Evolutionary conservation across 2,888 invertebrate genomes (phyloP), one percentile per base, ranked within the genome.

Genomic region (Scrobipalpa costella): DNA sequence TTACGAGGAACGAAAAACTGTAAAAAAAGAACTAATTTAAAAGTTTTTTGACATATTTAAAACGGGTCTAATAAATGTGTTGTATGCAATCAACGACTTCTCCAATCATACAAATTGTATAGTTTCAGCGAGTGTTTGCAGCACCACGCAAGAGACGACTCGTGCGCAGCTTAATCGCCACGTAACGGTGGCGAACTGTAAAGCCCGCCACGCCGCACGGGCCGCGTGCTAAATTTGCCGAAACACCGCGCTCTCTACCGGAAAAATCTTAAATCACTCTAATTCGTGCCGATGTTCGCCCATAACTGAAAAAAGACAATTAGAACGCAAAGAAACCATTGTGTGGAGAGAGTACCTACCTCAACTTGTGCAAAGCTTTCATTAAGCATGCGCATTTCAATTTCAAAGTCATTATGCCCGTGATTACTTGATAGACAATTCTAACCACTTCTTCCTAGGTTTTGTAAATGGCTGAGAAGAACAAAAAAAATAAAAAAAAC

Each of bases 171-270:
- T 81, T 90, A 89, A 90, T 90, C 86, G 86, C 75, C 83, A 83
- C 85, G 87, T 91, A 90, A 90, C 91, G 90, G 90, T 88, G 84
- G 90, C 84, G 75, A 89, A 90, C 90, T 88, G 90, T 90, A 90
- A 88, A 89, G 85, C 84, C 73, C 84, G 87, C 87, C 83, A 88
- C 88, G 88, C 86, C 81, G 80, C 80, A 84, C 85, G 83, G 81
- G 77, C 83, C 81, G 83, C 87, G 90, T 90, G 90, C 90, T 90
- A 89, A 90, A 90, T 90, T 90, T 90, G 89, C 86, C 90, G 89
- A 91, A 91, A 90, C 90, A 88, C 81, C 78, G 79, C 80, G 81
- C 81, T 84, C 81, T 83, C 79, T 87, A 88, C 86, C 88, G 87
- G 86, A 87, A 89, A 85, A 84, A 80, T 83, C 79, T 85, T 81